phyloP scores from a whole-genome alignment of 64 coral and sea anemone species.

The Astreopora myriophthalma region DNA sequence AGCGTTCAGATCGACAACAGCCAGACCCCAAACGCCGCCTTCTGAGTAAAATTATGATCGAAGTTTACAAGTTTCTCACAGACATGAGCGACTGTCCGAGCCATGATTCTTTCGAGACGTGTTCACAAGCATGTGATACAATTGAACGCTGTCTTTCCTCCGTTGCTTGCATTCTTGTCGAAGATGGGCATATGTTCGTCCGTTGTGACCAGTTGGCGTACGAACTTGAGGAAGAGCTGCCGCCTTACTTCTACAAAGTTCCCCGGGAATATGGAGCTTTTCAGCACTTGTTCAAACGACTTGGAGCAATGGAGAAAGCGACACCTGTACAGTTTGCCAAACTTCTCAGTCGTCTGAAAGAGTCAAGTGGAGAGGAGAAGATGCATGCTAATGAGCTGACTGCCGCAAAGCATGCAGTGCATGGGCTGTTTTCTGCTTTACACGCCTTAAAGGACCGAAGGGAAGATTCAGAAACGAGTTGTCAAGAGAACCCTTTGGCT shows the following conservation, averaged over 20 bases:
- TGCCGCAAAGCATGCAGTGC: conserved; percentile 68
- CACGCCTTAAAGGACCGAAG: background rate
- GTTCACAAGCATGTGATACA: background rate
- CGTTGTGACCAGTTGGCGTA: conserved; percentile 80
- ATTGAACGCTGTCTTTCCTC: background rate
- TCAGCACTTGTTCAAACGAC: conserved; percentile 77
- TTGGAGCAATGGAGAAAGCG: conserved; percentile 80
- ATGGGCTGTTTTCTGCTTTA: conserved; percentile 69
- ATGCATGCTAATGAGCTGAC: conserved; percentile 71
- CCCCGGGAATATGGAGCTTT: conserved; percentile 76
- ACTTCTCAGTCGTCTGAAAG: conserved; percentile 55
- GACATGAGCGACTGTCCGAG: background rate
- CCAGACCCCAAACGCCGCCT: background rate
- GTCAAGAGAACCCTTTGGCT: background rate
- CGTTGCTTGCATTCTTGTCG: conserved; percentile 74
- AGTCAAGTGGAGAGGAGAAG: conserved; percentile 32
- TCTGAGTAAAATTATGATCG: conserved; percentile 62
- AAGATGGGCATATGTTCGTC: conserved; percentile 82
- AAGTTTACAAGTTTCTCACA: conserved; percentile 63
- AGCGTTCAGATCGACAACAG: conserved; percentile 40
- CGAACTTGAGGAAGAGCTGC: conserved; percentile 34
- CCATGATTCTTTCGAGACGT: background rate
- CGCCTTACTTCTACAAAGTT: conserved; percentile 88
- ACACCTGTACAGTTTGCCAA: conserved; percentile 78
- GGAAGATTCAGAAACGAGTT: background rate